Evolutionary conservation across 2,113 vertebrate species (phyloP).

Genomic region (Genyomyrus donnyi): DNA sequence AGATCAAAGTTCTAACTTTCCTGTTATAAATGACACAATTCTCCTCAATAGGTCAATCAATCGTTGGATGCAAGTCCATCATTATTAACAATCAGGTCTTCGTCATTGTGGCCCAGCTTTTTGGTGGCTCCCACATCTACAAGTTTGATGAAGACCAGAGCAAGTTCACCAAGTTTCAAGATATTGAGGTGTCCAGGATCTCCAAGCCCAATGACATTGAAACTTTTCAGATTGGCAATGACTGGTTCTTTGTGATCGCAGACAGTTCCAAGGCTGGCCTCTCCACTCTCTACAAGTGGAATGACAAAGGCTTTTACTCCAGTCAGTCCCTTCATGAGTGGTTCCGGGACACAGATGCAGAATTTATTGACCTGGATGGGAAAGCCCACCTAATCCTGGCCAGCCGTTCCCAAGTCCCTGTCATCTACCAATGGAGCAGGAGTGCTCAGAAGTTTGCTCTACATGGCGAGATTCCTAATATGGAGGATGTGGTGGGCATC

Average conservation of each 20-base stretch:
- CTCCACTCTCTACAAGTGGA: slow-evolving; percentile 96
- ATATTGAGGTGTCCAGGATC: slow-evolving; percentile 90
- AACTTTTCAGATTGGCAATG: slow-evolving; percentile 81
- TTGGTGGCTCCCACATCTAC: slow-evolving; percentile 95
- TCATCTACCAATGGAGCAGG: slow-evolving; percentile 93
- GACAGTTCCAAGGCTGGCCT: slow-evolving; percentile 96
- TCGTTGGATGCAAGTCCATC: slow-evolving; percentile 91
- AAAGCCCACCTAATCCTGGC: slow-evolving; percentile 87
- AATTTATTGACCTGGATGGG: slow-evolving; percentile 84
- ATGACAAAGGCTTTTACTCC: slow-evolving; percentile 90
- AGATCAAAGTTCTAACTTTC: background rate
- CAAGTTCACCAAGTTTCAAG: slow-evolving; percentile 94
- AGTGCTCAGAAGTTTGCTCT: slow-evolving; percentile 80
- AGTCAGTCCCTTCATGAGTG: slow-evolving; percentile 94
- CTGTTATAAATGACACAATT: background rate
- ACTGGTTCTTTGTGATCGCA: slow-evolving; percentile 89
- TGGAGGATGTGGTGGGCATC: slow-evolving; percentile 92
- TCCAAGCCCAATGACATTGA: slow-evolving; percentile 98
- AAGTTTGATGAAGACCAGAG: slow-evolving; percentile 92
- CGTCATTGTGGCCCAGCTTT: slow-evolving; percentile 94
- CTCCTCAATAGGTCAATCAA: slow-evolving; percentile 77
- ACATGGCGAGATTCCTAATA: slow-evolving; percentile 85
- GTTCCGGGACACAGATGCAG: slow-evolving; percentile 92
- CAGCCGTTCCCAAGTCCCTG: slow-evolving; percentile 89
- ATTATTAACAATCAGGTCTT: slow-evolving; percentile 91